A percentile compares a stretch with the other conserved stretches of the same genome.
phyloP scores from a whole-genome alignment of 2,797 vertebrate species.

The Coregonus sp. region DNA sequence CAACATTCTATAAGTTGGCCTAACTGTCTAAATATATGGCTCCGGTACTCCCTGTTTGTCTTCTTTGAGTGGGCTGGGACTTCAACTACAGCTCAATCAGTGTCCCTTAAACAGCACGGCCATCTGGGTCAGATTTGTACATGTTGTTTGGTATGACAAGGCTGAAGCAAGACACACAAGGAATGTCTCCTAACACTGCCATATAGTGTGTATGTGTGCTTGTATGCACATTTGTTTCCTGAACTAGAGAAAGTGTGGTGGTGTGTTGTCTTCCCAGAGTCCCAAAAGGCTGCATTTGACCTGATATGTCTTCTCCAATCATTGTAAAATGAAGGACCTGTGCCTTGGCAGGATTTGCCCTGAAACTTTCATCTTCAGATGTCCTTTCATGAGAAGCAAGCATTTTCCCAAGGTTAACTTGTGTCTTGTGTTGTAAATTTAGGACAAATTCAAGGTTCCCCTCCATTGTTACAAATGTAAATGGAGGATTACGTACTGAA shows the following conservation, averaged over 20 bases:
- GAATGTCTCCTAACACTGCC: conserved; percentile 61
- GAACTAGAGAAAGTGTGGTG: conserved; percentile 20
- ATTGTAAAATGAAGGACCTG: conserved; percentile 59
- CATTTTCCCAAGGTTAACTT: conserved; percentile 5
- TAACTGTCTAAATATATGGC: too few relatives aligned
- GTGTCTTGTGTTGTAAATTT: background rate
- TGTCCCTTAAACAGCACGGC: conserved; percentile 59
- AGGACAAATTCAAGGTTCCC: background rate
- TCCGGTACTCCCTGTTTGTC: conserved; percentile 74
- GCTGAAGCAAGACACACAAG: conserved; percentile 45
- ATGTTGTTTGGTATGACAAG: conserved; percentile 76
- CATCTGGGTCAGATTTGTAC: conserved; percentile 80
- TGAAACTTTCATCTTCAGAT: background rate
- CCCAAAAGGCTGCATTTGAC: conserved; percentile 48
- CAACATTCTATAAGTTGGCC: conserved; percentile 28
- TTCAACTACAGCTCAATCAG: conserved; percentile 78
- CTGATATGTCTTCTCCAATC: conserved; percentile 51
- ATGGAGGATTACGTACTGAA: background rate
- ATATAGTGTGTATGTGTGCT: conserved; percentile 9
- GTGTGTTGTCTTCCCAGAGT: conserved; percentile 31
- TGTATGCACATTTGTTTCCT: conserved; percentile 48
- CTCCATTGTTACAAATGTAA: background rate
- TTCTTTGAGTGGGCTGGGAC: conserved; percentile 77
- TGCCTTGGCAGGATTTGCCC: conserved; percentile 27
- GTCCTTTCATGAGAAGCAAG: conserved; percentile 19